Percentiles rank a stretch among this genome's conserved stretches.
Conservation (phyloP, 2,888 invertebrate genomes). For the Kuschelorhynchus macadamiae region DNA sequence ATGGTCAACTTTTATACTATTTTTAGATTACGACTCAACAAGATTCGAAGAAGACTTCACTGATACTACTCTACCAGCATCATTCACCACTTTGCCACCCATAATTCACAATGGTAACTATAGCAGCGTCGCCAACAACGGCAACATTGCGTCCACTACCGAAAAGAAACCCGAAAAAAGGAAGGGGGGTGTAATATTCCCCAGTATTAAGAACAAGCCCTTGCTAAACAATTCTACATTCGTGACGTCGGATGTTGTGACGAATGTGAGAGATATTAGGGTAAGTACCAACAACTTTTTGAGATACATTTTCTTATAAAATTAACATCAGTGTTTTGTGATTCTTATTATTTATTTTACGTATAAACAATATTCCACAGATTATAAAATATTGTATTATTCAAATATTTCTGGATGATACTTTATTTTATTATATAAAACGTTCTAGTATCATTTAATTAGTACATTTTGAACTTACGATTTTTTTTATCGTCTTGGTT, state of each 20-base stretch:
- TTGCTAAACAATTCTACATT: conserved; percentile 87
- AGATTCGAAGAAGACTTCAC: conserved; percentile 59
- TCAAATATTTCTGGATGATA: no score
- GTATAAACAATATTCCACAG: no score
- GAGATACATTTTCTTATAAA: no score
- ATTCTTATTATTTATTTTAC: no score
- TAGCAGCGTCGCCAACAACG: conserved; percentile 51
- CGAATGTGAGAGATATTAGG: conserved; percentile 86
- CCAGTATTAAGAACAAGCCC: conserved; percentile 92
- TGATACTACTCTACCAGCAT: conserved; percentile 60
- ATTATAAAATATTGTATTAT: no score
- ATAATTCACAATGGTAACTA: conserved; percentile 29
- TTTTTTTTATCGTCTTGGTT: no score
- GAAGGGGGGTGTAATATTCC: conserved; percentile 90
- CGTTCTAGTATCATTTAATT: no score
- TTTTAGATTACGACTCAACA: conserved; percentile 79
- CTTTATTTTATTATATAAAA: no score
- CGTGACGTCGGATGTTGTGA: conserved; percentile 79
- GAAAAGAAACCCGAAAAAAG: conserved; percentile 71
- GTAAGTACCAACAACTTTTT: no score
- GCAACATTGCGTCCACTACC: conserved; percentile 63
- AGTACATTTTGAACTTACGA: no score
- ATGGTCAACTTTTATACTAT: no score
- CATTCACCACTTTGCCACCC: conserved; percentile 68
- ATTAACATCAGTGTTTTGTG: no score